These are phyloP conservation scores for Cottus gobio DNA, from an alignment of 2,113 vertebrate species.

Conservation along the genomic window DNA sequence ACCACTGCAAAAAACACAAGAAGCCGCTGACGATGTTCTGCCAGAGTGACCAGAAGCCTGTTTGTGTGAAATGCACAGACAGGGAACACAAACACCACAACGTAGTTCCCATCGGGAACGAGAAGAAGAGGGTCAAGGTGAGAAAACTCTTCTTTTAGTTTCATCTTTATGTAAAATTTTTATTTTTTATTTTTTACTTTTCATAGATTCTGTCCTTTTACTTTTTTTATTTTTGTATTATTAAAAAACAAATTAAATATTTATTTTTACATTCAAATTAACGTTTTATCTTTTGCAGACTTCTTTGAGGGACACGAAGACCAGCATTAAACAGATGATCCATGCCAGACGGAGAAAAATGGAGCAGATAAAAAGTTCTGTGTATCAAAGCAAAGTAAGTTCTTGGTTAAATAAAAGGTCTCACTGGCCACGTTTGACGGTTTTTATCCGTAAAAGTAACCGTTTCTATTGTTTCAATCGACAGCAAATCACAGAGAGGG, in stretches of 20 bases:
- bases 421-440: too few relatives aligned
- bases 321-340: slow-evolving; percentile 58
- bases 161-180: not conserved
- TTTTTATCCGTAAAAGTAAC: not conserved
- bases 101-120: slow-evolving; percentile 84
- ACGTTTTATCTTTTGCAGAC: not conserved
- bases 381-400: slow-evolving; percentile 59
- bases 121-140: slow-evolving; percentile 87
- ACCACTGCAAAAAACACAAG: slow-evolving; percentile 83
- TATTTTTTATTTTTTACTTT: not conserved
- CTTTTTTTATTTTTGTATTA: too few relatives aligned
- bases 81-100: slow-evolving; percentile 87
- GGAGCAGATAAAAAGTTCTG: slow-evolving; percentile 50
- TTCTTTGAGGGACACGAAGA: slow-evolving; percentile 36
- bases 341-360: slow-evolving; percentile 40
- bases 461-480: fast-evolving
- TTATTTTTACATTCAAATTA: too few relatives aligned
- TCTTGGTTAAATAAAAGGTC: too few relatives aligned
- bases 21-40: slow-evolving; percentile 90
- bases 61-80: slow-evolving; percentile 89
- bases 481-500: slow-evolving; percentile 49
- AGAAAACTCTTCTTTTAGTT: slow-evolving; percentile 4
- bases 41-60: slow-evolving; percentile 85
- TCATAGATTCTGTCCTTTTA: not conserved
- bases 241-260: too few relatives aligned